Base-by-base conservation (phyloP, 2,888 invertebrate species). In the Rhagonycha lutea region DNA sequence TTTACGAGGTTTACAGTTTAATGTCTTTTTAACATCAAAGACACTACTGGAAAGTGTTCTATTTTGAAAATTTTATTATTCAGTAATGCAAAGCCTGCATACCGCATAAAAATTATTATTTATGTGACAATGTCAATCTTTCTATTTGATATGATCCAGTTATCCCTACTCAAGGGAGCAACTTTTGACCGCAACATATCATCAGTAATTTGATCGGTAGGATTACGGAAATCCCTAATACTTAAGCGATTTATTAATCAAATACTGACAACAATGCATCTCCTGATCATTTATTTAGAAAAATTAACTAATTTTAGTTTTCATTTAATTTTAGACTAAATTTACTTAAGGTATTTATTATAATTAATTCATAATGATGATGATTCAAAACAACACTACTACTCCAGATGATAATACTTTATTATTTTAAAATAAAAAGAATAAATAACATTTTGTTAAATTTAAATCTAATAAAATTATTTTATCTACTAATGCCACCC, bases 131-230 rank as follows among this genome's bases (percentile, higher is more conserved):
- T 65, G 63, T 62, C 70, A 14, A 47, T 68, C 24, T 28, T 69
- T 68, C 69, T 69, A 29, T 24, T 72, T 60, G 68, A 75, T 47
- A 28, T 72, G 60, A 72, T 68, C 23, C 68, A 47, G 60, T 47
- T 23, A 24, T 65, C 23, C 47, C 26, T 47, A 28, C 67, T 70
- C 71, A 32, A 23, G 68, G 69, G 73, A 69, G 63, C 26, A 11
- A 14, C 70, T 62, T 65, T 63, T 61, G 14, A 70, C 73, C 76
- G 70, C 70, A 76, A 76, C 73, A 70, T 76, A 70, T 73, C 73
- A 76, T 70, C 29, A 26, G 26, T 28, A 61, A 62, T 24, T 32
- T 69, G 72, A 72, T 72, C 69, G 67, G 69, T 61, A 24, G 76
- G 76, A 76, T 73, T 76, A 70, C 62, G 14, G 14, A 63, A 47